phyloP scores from a whole-genome alignment of 2,888 invertebrate genomes.

The Nasonovia ribisnigri region DNA sequence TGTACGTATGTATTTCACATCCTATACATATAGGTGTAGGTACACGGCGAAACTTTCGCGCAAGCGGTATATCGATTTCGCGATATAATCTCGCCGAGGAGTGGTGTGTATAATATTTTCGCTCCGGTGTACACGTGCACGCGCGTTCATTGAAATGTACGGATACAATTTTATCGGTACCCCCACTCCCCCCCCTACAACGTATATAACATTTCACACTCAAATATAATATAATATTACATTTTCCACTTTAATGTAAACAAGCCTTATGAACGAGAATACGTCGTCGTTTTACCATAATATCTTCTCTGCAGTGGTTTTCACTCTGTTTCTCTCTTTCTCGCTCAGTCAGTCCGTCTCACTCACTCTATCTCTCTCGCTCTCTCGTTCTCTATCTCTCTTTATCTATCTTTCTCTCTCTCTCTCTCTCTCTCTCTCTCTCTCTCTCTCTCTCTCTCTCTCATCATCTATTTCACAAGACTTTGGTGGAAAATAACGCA shows the following conservation, averaged over 20 bases:
- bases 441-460: not conserved
- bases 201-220: not conserved
- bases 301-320: not conserved
- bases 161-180: constrained; percentile 42
- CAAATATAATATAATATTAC: not conserved
- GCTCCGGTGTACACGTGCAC: not conserved
- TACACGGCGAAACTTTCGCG: not conserved
- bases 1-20: not conserved
- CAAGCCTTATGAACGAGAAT: constrained; percentile 26
- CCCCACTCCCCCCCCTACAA: not conserved
- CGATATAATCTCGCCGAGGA: constrained; percentile 44
- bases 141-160: constrained; percentile 38
- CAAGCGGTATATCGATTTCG: constrained; percentile 38
- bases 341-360: not conserved
- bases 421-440: not conserved
- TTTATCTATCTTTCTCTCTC: not conserved
- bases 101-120: constrained; percentile 1
- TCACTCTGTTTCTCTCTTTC: not conserved
- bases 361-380: not conserved
- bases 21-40: not conserved
- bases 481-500: not conserved
- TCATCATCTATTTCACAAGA: not conserved
- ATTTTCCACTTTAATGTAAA: constrained; percentile 42
- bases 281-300: not conserved
- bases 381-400: not conserved